Evolutionary conservation across 2,113 vertebrate genomes (phyloP), one percentile per base, ranked within the genome.

Genomic region (Hippocampus abdominalis): DNA sequence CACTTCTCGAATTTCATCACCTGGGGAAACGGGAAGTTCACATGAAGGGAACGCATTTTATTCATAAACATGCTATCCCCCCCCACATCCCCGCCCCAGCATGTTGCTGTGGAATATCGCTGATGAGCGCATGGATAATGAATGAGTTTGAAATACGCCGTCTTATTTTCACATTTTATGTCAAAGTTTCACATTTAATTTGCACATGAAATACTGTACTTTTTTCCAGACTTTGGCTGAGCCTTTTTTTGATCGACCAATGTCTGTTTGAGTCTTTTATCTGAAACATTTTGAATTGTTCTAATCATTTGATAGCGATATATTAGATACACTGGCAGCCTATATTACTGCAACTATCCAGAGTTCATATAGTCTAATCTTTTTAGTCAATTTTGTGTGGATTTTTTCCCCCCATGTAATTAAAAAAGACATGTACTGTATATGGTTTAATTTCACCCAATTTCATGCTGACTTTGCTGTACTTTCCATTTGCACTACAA

Each of bases 381-480:
- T 6, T 6, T 36, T 6, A 23, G n/a, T 20, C 42, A 42, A 27
- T 64, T 8, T 40, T 39, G 18, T 65, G 42, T 66, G 3, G 25
- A 66, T 64, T 61, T 68, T 39, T 39, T 73, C 15, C n/a, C n/a
- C n/a, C n/a, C n/a, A n/a, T n/a, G n/a, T 20, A 32, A 4, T 62
- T 25, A 11, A 32, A 18, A 18, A 29, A 18, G 12, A n/a, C 7
- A 25, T 54, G 23, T 59, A 15, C 64, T 54, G 23, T 59, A 15
- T 67, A 8, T 46, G 74, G 10, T 72, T 51, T 10, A 20, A 46
- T 61, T 51, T 42, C 6, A 60, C 49, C 29, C 27, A 18, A 68
- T 51, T 77, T 66, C 63, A 27, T 68, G 46, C 60, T 74, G 74
- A 70, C 75, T 77, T 79, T 73, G 51, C 66, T 54, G 69, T 73